Base-by-base conservation (phyloP, 2,888 invertebrate species). In the Monochamus alternatus region DNA sequence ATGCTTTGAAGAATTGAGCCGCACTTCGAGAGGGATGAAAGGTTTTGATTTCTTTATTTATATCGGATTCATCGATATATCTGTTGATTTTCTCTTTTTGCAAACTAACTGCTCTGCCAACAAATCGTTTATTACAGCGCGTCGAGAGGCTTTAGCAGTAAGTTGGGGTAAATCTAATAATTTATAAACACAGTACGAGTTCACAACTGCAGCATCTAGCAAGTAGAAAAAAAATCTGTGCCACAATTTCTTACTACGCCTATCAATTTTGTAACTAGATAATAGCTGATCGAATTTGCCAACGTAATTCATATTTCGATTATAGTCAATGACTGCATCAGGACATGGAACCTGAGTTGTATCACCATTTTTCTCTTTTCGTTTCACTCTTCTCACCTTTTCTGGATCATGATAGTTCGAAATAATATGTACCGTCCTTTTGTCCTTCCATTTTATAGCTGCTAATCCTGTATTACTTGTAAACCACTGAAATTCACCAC, bases 401-500 rank as follows among this genome's bases (percentile, higher is more conserved):
- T 43, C 43, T 43, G 59, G 59, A 59, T 59, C 30, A 59, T 59
- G 59, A 59, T 30, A 59, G 30, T 59, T 59, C 30, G 59, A 59
- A 30, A 59, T 10, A 30, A 59, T 9, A 59, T 59, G 30, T 10
- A 59, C 59, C 7, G 59, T 30, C 30, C 59, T 14, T 30, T 59
- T 59, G 31, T 59, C 59, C 5, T 59, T 59, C 30, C 59, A 59
- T 59, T 59, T 59, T 31, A 59, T 30, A 30, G 7, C 30, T 30
- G 30, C 8, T 30, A 30, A 5, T 30, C 59, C 30, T 59, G 22
- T 3, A 8, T 51, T 51, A 8, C 51, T 31, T 63, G 30, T 12
- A 32, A 55, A 68, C 60, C 64, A 70, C 31, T 73, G 75, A 70
- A 68, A 75, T 51, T 73, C 65, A n/a, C 71, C 77, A 52, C 69